These are phyloP conservation scores for Pemphigus obesinymphae DNA, from an alignment of 1,140 invertebrate genomes.

Conservation along the genomic window DNA sequence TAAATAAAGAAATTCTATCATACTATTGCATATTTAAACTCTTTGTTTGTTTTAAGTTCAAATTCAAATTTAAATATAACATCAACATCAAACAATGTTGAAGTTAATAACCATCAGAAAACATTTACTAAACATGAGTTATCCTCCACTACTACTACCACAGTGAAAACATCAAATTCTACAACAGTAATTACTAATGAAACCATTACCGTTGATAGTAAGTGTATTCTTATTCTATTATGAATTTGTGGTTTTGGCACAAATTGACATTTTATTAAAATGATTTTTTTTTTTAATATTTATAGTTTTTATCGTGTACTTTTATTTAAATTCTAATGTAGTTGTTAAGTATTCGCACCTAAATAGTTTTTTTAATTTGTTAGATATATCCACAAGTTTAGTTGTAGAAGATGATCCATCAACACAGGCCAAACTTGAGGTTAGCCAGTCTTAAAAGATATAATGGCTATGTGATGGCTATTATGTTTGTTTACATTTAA, in stretches of 20 bases:
- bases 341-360: slow-evolving; percentile 15
- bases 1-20: neutral
- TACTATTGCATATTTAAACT: neutral
- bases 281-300: neutral
- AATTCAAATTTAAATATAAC: slow-evolving; percentile 30
- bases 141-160: slow-evolving; percentile 10
- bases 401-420: slow-evolving; percentile 38
- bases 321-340: slow-evolving; percentile 1
- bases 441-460: slow-evolving; percentile 19
- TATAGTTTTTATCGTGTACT: slow-evolving; percentile 5
- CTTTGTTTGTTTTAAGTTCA: neutral
- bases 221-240: neutral
- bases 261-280: neutral
- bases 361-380: slow-evolving; percentile 40
- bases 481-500: neutral
- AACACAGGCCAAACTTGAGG: slow-evolving; percentile 24
- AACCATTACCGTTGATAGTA: slow-evolving; percentile 17
- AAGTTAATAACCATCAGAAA: slow-evolving; percentile 31
- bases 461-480: slow-evolving; percentile 25
- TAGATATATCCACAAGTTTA: slow-evolving; percentile 38
- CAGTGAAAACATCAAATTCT: slow-evolving; percentile 33
- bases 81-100: slow-evolving; percentile 21
- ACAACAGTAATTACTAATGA: slow-evolving; percentile 28
- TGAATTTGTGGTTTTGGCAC: neutral
- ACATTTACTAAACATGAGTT: slow-evolving; percentile 14